Evolutionary conservation across 1,140 invertebrate genomes (phyloP).

Genomic region (Lithobius niger): DNA sequence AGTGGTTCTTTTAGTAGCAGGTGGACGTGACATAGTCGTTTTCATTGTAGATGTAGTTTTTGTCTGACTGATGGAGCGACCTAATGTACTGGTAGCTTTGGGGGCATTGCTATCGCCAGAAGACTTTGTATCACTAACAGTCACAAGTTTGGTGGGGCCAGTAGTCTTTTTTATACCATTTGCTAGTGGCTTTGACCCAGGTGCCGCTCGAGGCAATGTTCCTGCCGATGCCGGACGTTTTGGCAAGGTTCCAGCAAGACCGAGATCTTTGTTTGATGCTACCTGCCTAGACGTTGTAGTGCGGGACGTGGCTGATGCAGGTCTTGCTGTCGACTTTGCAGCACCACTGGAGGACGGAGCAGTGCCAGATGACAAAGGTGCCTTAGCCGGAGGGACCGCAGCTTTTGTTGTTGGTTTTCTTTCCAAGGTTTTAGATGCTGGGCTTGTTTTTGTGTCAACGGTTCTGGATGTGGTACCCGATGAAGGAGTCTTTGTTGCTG

Average conservation of each 20-base stretch:
- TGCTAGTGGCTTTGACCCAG: background rate
- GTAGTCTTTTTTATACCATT: no score
- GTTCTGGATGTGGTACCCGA: background rate
- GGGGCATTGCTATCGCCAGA: background rate
- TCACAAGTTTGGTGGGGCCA: no score
- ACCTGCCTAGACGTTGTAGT: background rate
- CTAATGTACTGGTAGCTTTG: background rate
- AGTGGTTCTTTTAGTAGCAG: background rate
- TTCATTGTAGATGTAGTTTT: conserved; percentile 2
- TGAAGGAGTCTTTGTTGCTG: background rate
- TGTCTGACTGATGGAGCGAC: background rate
- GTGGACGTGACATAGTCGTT: conserved; percentile 1
- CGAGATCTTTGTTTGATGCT: background rate
- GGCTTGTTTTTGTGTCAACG: background rate
- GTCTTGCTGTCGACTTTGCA: background rate
- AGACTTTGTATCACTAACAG: background rate
- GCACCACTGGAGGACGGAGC: background rate
- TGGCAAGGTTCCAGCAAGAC: background rate
- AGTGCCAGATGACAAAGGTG: background rate
- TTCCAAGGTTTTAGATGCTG: background rate
- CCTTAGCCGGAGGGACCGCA: background rate
- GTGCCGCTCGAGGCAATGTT: background rate
- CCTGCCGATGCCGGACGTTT: background rate
- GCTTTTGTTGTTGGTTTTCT: background rate
- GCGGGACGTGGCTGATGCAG: background rate